These are phyloP conservation scores for Pristiophorus japonicus DNA, from an alignment of 2,113 vertebrate genomes.

Conservation along the genomic window DNA sequence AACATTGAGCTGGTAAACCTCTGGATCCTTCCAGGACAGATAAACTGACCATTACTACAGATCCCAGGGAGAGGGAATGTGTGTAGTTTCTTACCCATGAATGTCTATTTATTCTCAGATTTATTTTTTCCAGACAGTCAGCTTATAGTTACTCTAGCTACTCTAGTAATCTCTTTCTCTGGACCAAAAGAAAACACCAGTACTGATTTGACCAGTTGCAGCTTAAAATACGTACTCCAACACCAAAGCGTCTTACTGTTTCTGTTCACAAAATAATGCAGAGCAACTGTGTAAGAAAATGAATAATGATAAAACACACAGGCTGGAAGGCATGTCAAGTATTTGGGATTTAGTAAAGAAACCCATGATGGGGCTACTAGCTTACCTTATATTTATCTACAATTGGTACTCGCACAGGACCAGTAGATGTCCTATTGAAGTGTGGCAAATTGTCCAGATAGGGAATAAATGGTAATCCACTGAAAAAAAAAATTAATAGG, in stretches of 20 bases:
- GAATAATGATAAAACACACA: neutral
- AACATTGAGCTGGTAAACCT: neutral
- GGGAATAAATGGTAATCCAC: slow-evolving; percentile 92
- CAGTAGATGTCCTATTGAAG: slow-evolving; percentile 85
- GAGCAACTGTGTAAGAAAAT: neutral
- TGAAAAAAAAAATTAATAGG: slow-evolving; percentile 52
- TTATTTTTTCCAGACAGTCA: neutral
- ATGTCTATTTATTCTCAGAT: neutral
- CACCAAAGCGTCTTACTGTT: neutral
- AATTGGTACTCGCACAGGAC: slow-evolving; percentile 93
- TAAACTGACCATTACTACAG: neutral
- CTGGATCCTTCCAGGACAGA: neutral
- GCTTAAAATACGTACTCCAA: no score
- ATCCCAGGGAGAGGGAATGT: neutral
- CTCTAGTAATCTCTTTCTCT: no score
- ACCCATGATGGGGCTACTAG: slow-evolving; percentile 27
- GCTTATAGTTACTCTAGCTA: neutral
- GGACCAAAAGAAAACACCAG: no score
- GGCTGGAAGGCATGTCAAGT: neutral
- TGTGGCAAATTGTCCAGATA: slow-evolving; percentile 98
- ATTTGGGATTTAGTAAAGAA: neutral
- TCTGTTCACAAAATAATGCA: neutral
- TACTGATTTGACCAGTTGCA: no score
- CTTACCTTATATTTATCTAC: slow-evolving; percentile 98
- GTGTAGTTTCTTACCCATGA: neutral